Evolutionary conservation across 2,888 invertebrate species (phyloP), one percentile per base, ranked within the genome.

Genomic region (Coelopa pilipes): DNA sequence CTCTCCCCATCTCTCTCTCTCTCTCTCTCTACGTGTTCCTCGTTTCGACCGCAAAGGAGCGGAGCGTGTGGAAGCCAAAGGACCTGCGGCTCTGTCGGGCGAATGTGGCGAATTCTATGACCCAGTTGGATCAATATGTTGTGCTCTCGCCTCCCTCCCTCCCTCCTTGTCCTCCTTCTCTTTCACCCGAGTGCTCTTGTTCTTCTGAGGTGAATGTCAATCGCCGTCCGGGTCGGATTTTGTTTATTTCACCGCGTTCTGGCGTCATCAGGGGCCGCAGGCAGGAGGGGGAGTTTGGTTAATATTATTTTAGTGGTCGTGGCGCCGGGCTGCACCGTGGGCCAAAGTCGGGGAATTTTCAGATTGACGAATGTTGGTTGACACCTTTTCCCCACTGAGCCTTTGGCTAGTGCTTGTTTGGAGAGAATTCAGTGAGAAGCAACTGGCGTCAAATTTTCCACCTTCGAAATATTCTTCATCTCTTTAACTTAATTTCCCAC

Each of bases 81-180:
- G 10, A 15, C 53, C 11, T 57, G 21, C 57, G 21, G 11, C 57
- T 57, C 21, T 57, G 19, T 57, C 11, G 17, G 15, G 57, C 57
- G 21, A 57, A 57, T 12, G 57, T 57, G 21, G 12, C 9, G 24
- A 62, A 62, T 62, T 62, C 60, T 13, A 21, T 62, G 34, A 24
- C n/a, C 21, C 19, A 19, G 21, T 62, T 62, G 60, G 60, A 62
- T 62, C 60, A 62, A 62, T 62, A 62, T 62, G 60, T 62, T 62
- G 21, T 15, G 21, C 21, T 34, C 12, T 62, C 45, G 12, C 21
- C 34, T 9, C 24, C 24, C 9, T 34, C 24, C 24, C 59, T 7
- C 2, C 34, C 34, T 34, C 7, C 34, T 34, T 34, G 34, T 4
- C 34, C 34, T 34, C 34, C 7, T 34, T 34, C 34, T 34, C 34